Percentiles rank a stretch among this genome's conserved stretches.
phyloP scores from a whole-genome alignment of 2,113 vertebrate species.

The Craseonycteris thonglongyai region DNA sequence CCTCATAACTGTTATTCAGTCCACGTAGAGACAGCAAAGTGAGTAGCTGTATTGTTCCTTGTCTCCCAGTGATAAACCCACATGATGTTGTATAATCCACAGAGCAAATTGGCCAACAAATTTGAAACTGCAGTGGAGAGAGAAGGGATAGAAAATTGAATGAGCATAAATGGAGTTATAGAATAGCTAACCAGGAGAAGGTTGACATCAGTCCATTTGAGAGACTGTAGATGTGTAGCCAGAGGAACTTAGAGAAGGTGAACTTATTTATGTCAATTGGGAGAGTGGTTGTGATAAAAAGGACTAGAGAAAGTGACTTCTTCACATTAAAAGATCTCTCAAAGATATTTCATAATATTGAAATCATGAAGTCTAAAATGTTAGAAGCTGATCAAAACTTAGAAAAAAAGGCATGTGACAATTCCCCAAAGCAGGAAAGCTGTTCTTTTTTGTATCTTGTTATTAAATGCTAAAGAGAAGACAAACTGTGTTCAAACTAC shows the following conservation, averaged over 20 bases:
- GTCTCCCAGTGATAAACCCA: not conserved
- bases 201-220: not conserved
- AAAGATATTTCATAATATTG: not conserved
- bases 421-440: not conserved
- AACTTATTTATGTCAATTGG: not conserved
- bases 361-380: not conserved
- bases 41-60: not conserved
- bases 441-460: not conserved
- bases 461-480: not conserved
- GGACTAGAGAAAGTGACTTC: not conserved
- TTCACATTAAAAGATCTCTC: not conserved
- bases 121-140: not conserved
- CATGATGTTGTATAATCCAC: not conserved
- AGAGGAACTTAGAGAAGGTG: not conserved
- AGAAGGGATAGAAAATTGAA: not conserved
- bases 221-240: not conserved
- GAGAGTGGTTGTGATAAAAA: not conserved
- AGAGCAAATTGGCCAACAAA: not conserved
- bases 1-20: not conserved
- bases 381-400: constrained; percentile 23
- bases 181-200: not conserved
- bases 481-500: not conserved
- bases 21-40: not conserved
- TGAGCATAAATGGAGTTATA: not conserved
- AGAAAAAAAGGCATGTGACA: not conserved